Base-by-base conservation (phyloP, 2,797 vertebrate genomes). In the Premnoplex brunnescens region DNA sequence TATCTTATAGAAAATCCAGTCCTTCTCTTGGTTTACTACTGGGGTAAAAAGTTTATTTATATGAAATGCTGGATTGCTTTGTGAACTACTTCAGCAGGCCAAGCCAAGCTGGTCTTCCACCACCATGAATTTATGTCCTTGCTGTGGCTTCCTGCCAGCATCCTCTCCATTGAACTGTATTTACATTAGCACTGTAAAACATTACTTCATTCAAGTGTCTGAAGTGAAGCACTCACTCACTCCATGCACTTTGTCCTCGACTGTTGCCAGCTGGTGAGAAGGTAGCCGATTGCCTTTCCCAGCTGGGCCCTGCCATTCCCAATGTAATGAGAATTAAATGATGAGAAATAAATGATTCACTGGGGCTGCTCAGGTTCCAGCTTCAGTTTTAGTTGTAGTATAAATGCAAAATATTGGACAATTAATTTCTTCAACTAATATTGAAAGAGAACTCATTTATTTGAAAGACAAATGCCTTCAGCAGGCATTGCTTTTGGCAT, bases 161-260 rank as follows among this genome's bases (percentile, higher is more conserved):
- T 73, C 62, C 32, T 78, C 80, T 92, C 84, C 79, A 95, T 23
- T 82, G 90, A 94, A 78, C 73, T 89, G 21, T 93, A 72, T 79
- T 96, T 95, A 96, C 96, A 94, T 91, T 93, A 96, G 64, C 67
- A 73, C 51, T 93, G 54, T 83, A 93, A 90, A 95, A 48, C 73
- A 85, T 97, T 79, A 86, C 66, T 91, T 97, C 74, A 85, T 75
- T 54, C 87, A 81, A 93, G 87, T 79, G 41, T 73, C 85, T 96
- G 66, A 89, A 59, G 67, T 78, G 91, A 97, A 93, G 82, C 86
- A 59, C 76, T 66, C 36, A 14, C 32, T 94, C 27, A 44, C 51
- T 95, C 63, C 2, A 8, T 20, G 52, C 59, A 73, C 68, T 71
- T 85, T 81, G 54, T 85, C 88, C 75, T 54, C 69, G 74, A 55